Evolutionary conservation across 2,113 vertebrate species (phyloP), one percentile per base, ranked within the genome.

Genomic region (Pteropus alecto): DNA sequence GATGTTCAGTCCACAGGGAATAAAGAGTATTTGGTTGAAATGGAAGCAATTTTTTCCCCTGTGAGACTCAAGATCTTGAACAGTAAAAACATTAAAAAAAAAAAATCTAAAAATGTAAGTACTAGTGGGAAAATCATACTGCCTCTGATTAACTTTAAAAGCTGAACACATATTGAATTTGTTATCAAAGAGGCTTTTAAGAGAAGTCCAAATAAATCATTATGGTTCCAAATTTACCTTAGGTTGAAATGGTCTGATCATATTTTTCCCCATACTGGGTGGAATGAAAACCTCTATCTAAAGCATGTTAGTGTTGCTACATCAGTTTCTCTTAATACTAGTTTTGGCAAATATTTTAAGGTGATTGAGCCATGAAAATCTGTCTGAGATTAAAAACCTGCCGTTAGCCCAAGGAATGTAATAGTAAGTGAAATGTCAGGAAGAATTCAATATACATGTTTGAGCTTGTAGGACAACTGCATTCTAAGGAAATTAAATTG

Each of bases 321-420:
- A 2, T 95, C 95, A 38, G 43, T 89, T 97, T 65, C 60, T 93
- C 94, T 95, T 79, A 83, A 87, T 78, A 22, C 13, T 38, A 70
- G n/a, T 88, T 1, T 4, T 26, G 85, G 77, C 56, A 95, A 94
- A 33, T 93, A 73, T 93, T 97, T 79, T 28, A 93, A 96, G 90
- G 73, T 71, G 93, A 74, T 94, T 96, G 73, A 90, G 38, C 87
- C 88, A 92, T 28, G 26, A 94, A 97, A 95, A 94, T 87, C 56
- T 96, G 43, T 74, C 65, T 91, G 86, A 95, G 58, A 95, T 97
- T 90, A 95, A 77, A 88, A 97, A 33, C 43, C 58, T 82, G 43
- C 89, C 86, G 15, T 71, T 46, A 81, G 26, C 43, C 65, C 15
- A 33, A 16, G 1, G 21, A 94, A 78, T 76, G 38, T 78, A 35